A percentile compares a stretch with the other conserved stretches of the same genome.
phyloP scores from a whole-genome alignment of 2,797 vertebrate species.

The Atherinosoma microstoma region DNA sequence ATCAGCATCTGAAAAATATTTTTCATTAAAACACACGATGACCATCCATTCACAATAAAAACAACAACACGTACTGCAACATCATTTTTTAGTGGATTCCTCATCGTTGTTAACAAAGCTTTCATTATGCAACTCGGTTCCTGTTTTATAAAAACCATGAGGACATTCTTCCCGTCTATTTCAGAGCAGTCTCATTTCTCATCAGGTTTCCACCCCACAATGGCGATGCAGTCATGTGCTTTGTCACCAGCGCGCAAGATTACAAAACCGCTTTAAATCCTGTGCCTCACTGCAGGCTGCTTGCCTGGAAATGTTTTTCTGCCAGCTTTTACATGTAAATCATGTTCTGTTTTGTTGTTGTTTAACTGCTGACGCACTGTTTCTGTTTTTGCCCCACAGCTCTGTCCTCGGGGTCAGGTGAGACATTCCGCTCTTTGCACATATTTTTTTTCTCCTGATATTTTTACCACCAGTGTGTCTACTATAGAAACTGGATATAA shows the following conservation, averaged over 20 bases:
- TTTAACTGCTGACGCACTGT: slow-evolving; percentile 42
- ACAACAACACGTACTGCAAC: not conserved
- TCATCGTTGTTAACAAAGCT: not conserved
- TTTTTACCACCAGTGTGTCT: slow-evolving; percentile 3
- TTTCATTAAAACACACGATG: not conserved
- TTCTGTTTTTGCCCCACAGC: slow-evolving; percentile 75
- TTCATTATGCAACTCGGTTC: not conserved
- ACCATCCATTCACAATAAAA: not conserved
- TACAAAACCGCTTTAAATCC: slow-evolving; percentile 1
- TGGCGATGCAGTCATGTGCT: slow-evolving; percentile 1
- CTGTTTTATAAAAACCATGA: not conserved
- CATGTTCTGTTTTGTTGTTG: slow-evolving; percentile 23
- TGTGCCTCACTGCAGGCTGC: not conserved
- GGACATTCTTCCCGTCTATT: slow-evolving; percentile 2
- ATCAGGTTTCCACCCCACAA: not conserved
- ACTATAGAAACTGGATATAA: slow-evolving; percentile 6
- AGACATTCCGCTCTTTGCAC: slow-evolving; percentile 69
- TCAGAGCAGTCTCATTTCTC: not conserved
- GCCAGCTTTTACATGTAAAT: slow-evolving; percentile 4
- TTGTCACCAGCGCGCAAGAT: slow-evolving; percentile 9
- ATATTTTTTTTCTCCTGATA: slow-evolving; percentile 19
- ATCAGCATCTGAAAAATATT: not conserved
- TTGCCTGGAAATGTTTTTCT: slow-evolving; percentile 27
- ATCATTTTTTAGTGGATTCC: not conserved
- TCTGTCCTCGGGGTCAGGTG: slow-evolving; percentile 92